Conservation (phyloP, 2,113 vertebrate genomes). For the Loxodonta africana region DNA sequence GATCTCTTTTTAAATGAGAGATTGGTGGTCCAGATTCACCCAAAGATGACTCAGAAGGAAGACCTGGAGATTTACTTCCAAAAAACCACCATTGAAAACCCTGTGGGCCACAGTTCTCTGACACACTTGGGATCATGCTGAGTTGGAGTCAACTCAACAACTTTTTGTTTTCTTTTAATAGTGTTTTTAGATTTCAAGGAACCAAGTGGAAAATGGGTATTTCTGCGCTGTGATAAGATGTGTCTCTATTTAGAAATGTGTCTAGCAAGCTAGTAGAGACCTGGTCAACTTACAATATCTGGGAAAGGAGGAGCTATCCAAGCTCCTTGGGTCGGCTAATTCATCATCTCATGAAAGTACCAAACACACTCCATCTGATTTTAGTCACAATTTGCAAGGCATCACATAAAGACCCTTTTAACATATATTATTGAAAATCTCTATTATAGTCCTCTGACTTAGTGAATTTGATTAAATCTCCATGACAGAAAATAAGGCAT, state of each 20-base stretch:
- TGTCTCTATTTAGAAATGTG: constrained; percentile 77
- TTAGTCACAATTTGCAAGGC: constrained; percentile 82
- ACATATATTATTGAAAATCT: constrained; percentile 87
- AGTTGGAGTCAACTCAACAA: no score
- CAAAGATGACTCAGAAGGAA: not conserved
- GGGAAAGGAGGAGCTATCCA: not conserved
- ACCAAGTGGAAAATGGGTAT: constrained; percentile 54
- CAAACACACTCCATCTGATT: constrained; percentile 77
- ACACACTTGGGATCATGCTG: no score
- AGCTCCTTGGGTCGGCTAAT: constrained; percentile 76
- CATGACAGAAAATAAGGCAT: constrained; percentile 84
- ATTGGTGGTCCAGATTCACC: not conserved
- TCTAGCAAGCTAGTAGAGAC: constrained; percentile 68
- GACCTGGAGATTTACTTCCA: no score
- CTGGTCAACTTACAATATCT: constrained; percentile 38
- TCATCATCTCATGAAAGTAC: constrained; percentile 56
- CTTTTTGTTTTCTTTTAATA: not conserved
- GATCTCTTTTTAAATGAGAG: not conserved
- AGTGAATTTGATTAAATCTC: constrained; percentile 87
- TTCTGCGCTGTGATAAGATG: constrained; percentile 62
- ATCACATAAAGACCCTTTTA: constrained; percentile 86
- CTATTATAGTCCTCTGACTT: constrained; percentile 79
- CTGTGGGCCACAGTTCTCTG: no score
- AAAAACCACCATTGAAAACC: no score
- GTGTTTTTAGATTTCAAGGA: constrained; percentile 24